phyloP scores from a whole-genome alignment of 2,797 vertebrate species.

The Mustela erminea region DNA sequence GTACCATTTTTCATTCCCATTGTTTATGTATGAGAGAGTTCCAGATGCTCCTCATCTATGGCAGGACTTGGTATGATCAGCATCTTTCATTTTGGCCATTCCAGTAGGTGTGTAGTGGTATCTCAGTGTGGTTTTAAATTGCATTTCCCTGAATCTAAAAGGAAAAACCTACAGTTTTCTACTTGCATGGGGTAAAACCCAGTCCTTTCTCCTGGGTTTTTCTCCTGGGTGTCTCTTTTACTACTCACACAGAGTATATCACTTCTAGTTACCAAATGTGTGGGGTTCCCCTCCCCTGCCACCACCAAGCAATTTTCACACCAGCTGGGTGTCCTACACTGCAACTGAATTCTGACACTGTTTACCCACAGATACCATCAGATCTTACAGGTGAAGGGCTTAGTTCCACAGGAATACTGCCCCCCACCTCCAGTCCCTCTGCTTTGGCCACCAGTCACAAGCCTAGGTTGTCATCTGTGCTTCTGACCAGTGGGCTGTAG shows the following conservation, averaged over 20 bases:
- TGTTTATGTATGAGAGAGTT: background rate
- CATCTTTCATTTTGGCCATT: background rate
- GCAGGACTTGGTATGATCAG: background rate
- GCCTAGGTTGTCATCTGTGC: background rate
- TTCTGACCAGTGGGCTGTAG: background rate
- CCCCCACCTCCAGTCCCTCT: background rate
- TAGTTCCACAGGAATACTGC: background rate
- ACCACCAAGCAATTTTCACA: background rate
- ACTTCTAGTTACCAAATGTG: background rate
- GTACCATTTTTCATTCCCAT: background rate
- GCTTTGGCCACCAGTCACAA: background rate
- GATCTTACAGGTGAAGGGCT: background rate
- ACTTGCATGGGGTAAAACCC: background rate
- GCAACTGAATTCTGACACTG: background rate
- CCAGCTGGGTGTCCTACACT: background rate
- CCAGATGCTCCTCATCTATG: background rate
- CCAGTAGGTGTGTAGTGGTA: background rate
- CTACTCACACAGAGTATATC: background rate
- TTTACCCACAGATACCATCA: background rate
- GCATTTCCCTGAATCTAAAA: background rate
- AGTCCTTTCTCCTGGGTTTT: background rate
- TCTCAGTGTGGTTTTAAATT: background rate
- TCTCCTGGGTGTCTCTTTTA: background rate
- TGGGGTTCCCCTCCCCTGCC: background rate
- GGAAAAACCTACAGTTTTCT: background rate